Evolutionary conservation across 2,797 vertebrate species (phyloP).

Genomic region (Rhincodon typus): DNA sequence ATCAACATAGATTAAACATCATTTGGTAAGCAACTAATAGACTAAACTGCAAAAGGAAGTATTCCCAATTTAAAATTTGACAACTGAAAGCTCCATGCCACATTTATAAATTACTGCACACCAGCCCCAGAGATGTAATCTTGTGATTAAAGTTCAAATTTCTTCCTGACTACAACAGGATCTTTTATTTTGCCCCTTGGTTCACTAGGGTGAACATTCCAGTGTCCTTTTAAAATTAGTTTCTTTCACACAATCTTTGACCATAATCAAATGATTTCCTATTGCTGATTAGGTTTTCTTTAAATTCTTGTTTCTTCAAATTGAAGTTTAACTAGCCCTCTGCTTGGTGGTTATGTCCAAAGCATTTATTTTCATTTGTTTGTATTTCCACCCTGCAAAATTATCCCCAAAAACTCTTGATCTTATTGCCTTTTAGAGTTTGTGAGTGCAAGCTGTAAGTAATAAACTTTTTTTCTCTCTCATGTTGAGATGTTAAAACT

Average conservation of each 20-base stretch:
- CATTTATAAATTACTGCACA: not conserved
- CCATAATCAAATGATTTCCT: not conserved
- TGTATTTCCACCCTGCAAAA: no score
- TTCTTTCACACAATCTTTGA: not conserved
- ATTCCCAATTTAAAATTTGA: not conserved
- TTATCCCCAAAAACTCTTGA: not conserved
- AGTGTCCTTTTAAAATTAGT: not conserved
- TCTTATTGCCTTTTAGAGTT: not conserved
- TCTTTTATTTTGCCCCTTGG: not conserved
- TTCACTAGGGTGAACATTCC: not conserved
- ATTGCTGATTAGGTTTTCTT: not conserved
- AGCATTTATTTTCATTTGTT: not conserved
- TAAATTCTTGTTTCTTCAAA: not conserved
- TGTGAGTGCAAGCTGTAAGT: no score
- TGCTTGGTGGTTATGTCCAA: not conserved
- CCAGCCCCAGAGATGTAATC: not conserved
- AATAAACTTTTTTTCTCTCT: no score
- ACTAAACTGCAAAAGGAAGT: not conserved
- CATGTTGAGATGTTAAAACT: no score
- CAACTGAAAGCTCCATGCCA: not conserved
- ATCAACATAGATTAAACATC: not conserved
- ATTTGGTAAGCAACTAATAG: not conserved
- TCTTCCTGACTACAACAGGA: not conserved
- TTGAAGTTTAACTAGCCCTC: no score
- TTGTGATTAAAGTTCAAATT: not conserved